phyloP scores from a whole-genome alignment of 2,888 invertebrate genomes.

The Nemurella pictetii region DNA sequence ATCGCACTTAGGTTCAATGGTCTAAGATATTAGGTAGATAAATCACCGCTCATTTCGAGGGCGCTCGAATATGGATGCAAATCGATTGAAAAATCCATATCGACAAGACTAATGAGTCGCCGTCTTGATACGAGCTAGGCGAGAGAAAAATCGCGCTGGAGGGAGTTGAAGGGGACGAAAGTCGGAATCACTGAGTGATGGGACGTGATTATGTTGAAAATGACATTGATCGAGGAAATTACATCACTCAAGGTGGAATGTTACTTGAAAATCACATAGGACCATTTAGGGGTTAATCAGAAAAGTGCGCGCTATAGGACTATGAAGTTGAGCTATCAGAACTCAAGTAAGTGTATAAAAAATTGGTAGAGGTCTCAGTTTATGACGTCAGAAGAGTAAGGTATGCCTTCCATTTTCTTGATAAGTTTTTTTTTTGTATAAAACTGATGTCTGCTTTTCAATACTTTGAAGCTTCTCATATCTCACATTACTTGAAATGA shows the following conservation, averaged over 20 bases:
- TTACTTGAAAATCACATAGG: not conserved
- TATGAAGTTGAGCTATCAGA: no score
- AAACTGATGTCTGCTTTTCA: not conserved
- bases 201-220: not conserved
- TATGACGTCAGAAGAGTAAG: not conserved
- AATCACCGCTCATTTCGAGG: not conserved
- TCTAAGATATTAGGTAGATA: constrained; percentile 23
- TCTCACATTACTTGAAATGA: not conserved
- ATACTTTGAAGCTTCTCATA: not conserved
- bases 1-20: constrained; percentile 21
- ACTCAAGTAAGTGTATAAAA: not conserved
- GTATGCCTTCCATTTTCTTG: not conserved
- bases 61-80: not conserved
- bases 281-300: not conserved
- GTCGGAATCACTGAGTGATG: not conserved
- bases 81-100: constrained; percentile 9
- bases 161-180: not conserved
- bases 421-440: not conserved
- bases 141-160: not conserved
- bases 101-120: not conserved
- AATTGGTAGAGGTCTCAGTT: not conserved
- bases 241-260: not conserved
- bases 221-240: not conserved
- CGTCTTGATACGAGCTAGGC: not conserved
- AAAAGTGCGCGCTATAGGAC: not conserved